A percentile compares a stretch with the other conserved stretches of the same genome.
phyloP scores from a whole-genome alignment of 2,797 vertebrate genomes.

The Tenualosa ilisha region DNA sequence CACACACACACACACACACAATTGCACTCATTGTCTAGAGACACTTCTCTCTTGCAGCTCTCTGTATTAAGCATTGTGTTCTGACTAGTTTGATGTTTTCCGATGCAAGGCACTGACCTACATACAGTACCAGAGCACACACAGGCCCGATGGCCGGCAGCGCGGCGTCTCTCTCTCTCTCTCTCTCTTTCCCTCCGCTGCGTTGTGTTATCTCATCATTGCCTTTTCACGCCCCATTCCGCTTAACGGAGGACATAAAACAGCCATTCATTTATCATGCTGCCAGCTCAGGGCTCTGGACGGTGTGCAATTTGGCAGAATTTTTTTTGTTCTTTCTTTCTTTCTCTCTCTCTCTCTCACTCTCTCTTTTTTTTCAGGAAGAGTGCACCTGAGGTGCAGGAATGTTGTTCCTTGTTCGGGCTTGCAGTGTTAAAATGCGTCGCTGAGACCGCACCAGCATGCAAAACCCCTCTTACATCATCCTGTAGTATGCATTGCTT shows the following conservation, averaged over 20 bases:
- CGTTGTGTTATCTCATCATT: background rate
- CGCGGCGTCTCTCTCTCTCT: background rate
- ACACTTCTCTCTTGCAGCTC: constrained; percentile 2
- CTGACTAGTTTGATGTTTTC: constrained; percentile 11
- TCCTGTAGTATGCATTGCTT: background rate
- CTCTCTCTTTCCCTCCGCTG: background rate
- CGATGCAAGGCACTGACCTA: constrained; percentile 5
- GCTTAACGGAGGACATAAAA: background rate
- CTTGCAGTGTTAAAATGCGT: background rate
- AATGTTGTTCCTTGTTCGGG: background rate
- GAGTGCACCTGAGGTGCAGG: background rate
- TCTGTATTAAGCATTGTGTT: background rate
- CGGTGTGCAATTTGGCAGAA: background rate
- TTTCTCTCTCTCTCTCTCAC: background rate
- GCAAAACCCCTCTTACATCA: background rate
- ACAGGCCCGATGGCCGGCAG: background rate
- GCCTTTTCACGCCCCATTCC: constrained; percentile 5
- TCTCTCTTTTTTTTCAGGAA: background rate
- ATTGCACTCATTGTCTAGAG: background rate
- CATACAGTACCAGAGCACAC: constrained; percentile 1
- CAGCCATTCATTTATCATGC: constrained; percentile 19
- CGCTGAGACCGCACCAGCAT: background rate
- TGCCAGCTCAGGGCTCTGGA: background rate
- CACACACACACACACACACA: background rate
- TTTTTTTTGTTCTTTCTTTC: background rate